A percentile compares a stretch with the other conserved stretches of the same genome.
Evolutionary conservation across 2,113 vertebrate genomes (phyloP).

Genomic region (Alethe castanea): DNA sequence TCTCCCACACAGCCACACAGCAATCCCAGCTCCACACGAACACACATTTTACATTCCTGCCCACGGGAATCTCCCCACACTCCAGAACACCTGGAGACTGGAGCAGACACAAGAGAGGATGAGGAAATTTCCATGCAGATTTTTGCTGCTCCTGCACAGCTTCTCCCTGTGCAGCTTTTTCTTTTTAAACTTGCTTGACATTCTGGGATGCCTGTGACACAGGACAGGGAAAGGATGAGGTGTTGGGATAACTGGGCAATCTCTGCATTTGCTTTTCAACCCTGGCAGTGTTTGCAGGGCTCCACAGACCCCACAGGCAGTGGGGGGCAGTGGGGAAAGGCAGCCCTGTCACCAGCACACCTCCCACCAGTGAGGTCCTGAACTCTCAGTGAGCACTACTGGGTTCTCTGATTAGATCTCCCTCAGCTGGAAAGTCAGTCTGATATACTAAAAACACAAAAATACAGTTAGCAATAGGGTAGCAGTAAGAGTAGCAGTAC

Average conservation of each 20-base stretch:
- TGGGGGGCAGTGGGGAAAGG: background rate
- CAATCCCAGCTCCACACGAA: rapidly evolving
- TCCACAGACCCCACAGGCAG: rapidly evolving
- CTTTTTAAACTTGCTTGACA: background rate
- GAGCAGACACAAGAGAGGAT: background rate
- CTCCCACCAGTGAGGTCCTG: background rate
- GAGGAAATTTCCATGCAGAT: background rate
- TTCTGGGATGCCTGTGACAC: background rate
- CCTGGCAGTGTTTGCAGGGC: background rate
- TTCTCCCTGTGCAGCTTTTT: background rate
- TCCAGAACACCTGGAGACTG: background rate
- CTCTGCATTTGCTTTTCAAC: background rate
- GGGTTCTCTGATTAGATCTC: background rate
- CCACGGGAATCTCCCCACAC: background rate
- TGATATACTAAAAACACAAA: background rate
- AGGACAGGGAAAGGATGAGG: background rate
- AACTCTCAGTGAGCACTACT: background rate
- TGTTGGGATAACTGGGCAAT: background rate
- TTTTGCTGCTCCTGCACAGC: background rate
- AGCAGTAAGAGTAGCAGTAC: background rate
- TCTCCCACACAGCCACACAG: background rate
- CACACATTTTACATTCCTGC: background rate
- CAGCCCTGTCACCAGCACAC: background rate
- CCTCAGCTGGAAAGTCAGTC: background rate
- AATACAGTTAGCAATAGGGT: background rate